phyloP scores from a whole-genome alignment of 2,113 vertebrate species.

The Brachyistius frenatus region DNA sequence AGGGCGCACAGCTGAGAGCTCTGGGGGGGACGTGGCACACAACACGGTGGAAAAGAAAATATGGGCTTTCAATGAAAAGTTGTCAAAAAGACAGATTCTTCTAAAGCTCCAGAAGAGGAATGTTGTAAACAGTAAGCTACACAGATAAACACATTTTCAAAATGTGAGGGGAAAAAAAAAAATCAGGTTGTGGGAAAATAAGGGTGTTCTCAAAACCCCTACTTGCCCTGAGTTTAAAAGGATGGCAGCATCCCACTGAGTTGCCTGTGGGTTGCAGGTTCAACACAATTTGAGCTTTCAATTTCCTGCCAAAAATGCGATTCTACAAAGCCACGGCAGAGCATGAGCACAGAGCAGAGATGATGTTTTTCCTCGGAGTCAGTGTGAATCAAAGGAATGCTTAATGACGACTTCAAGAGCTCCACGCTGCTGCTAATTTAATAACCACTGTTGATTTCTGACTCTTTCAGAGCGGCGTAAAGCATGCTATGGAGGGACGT shows the following conservation, averaged over 20 bases:
- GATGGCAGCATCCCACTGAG: conserved; percentile 15
- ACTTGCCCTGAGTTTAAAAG: conserved; percentile 9
- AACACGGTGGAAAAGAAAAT: conserved; percentile 19
- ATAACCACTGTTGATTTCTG: conserved; percentile 40
- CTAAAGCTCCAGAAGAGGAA: conserved; percentile 41
- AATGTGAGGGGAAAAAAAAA: neutral
- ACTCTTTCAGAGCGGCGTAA: neutral
- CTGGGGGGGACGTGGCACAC: conserved; percentile 64
- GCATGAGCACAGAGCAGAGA: neutral
- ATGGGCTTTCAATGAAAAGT: conserved; percentile 50
- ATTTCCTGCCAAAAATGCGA: conserved; percentile 52
- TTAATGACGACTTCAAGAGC: conserved; percentile 52
- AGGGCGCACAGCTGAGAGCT: conserved; percentile 74
- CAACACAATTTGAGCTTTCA: conserved; percentile 37
- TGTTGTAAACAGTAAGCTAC: conserved; percentile 57
- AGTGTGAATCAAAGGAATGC: conserved; percentile 58
- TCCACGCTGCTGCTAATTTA: conserved; percentile 42
- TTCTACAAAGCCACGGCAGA: conserved; percentile 20
- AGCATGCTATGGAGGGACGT: neutral
- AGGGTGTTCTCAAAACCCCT: conserved; percentile 37
- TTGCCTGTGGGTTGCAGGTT: conserved; percentile 24
- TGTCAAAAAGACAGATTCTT: conserved; percentile 31
- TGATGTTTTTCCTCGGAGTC: conserved; percentile 35
- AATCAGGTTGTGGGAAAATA: conserved; percentile 2
- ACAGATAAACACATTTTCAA: conserved; percentile 36